phyloP scores from a whole-genome alignment of 2,888 invertebrate species.

The Ceramica pisi region DNA sequence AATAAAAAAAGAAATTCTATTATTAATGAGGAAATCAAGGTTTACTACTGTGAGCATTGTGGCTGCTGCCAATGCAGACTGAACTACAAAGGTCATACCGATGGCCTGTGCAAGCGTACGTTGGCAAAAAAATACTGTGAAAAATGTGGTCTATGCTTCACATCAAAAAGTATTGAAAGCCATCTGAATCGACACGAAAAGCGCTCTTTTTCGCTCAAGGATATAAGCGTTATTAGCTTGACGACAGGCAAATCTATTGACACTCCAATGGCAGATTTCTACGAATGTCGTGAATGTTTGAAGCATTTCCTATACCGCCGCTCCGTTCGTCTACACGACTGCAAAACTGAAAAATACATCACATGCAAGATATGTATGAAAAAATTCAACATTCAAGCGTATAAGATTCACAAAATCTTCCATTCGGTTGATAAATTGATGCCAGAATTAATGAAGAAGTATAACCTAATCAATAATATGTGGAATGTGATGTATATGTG shows the following conservation, averaged over 20 bases:
- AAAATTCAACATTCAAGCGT: constrained; percentile 67
- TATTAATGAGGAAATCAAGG: background rate
- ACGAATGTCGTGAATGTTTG: constrained; percentile 68
- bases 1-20: background rate
- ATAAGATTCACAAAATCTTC: constrained; percentile 68
- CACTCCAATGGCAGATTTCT: constrained; percentile 66
- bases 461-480: constrained; percentile 70
- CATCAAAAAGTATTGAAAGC: background rate
- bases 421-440: constrained; percentile 35
- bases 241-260: constrained; percentile 49
- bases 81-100: constrained; percentile 17
- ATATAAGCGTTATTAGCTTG: constrained; percentile 66
- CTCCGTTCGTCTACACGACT: constrained; percentile 51
- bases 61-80: constrained; percentile 35
- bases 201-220: constrained; percentile 55
- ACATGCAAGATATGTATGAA: constrained; percentile 69
- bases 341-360: constrained; percentile 52
- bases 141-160: constrained; percentile 71
- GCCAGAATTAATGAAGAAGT: constrained; percentile 74
- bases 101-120: constrained; percentile 30
- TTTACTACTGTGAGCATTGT: constrained; percentile 60
- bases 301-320: constrained; percentile 64
- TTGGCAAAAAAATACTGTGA: constrained; percentile 61
- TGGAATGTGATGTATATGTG: constrained; percentile 81
- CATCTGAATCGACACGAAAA: constrained; percentile 59